These are phyloP conservation scores for Polyommatus icarus DNA, from an alignment of 2,888 invertebrate species.

Conservation along the genomic window DNA sequence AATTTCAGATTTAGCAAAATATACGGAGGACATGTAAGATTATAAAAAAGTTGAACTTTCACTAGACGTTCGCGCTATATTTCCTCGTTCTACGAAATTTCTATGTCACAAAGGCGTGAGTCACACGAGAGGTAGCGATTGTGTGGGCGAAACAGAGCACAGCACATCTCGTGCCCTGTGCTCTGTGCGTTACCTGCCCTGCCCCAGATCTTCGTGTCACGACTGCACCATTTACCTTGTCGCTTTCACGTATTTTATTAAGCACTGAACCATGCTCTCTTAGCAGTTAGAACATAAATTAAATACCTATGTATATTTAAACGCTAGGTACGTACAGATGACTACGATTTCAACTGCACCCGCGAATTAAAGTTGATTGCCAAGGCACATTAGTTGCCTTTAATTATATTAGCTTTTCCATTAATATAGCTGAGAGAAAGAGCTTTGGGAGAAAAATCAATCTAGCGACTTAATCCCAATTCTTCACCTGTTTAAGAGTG, in stretches of 20 bases:
- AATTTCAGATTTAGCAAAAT: conserved; percentile 3
- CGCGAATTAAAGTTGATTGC: too few relatives aligned
- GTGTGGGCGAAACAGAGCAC: conserved; percentile 64
- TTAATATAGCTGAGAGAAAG: too few relatives aligned
- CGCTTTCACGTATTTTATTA: neutral
- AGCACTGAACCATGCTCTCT: neutral
- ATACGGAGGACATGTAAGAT: neutral
- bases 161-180: conserved; percentile 50
- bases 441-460: too few relatives aligned
- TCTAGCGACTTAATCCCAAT: too few relatives aligned
- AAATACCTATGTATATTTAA: neutral
- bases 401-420: too few relatives aligned
- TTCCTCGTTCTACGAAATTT: neutral
- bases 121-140: conserved; percentile 36
- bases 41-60: neutral
- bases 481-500: too few relatives aligned
- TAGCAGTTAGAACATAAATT: neutral
- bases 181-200: conserved; percentile 53
- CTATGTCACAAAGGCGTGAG: conserved; percentile 19
- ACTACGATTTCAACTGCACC: neutral
- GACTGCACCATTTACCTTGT: conserved; percentile 46
- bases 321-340: too few relatives aligned
- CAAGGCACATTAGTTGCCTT: too few relatives aligned
- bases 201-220: conserved; percentile 62
- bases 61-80: neutral